These are phyloP conservation scores for Lasioglossum pauxillum DNA, from an alignment of 2,888 invertebrate genomes.

Conservation along the genomic window DNA sequence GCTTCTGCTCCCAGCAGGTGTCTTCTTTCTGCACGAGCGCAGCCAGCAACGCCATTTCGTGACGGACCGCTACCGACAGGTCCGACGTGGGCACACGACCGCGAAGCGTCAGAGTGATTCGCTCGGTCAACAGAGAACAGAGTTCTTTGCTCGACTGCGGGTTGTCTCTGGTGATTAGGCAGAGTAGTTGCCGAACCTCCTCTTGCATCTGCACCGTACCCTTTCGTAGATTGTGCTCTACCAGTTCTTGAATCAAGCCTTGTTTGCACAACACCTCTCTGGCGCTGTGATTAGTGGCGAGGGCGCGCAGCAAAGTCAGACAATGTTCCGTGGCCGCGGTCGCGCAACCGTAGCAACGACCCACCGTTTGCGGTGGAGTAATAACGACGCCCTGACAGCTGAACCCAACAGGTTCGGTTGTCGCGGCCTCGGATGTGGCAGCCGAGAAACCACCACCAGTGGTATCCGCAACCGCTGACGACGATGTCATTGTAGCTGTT, in stretches of 20 bases:
- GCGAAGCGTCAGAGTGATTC: conserved; percentile 92
- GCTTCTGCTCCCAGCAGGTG: conserved; percentile 96
- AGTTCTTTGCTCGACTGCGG: conserved; percentile 92
- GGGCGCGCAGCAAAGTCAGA: conserved; percentile 94
- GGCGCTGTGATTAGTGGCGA: conserved; percentile 92
- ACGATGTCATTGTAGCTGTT: background rate
- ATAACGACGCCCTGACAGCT: background rate
- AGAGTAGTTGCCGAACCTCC: conserved; percentile 95
- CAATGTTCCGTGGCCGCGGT: conserved; percentile 97
- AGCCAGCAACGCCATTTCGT: conserved; percentile 95
- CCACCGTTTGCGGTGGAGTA: conserved; percentile 73
- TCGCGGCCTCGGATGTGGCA: background rate
- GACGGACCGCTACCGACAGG: conserved; percentile 91
- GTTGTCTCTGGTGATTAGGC: conserved; percentile 95
- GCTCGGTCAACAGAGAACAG: conserved; percentile 92
- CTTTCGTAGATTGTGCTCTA: conserved; percentile 95
- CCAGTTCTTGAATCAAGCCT: conserved; percentile 94
- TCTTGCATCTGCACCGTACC: conserved; percentile 94
- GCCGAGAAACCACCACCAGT: background rate
- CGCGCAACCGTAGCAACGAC: conserved; percentile 94
- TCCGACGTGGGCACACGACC: conserved; percentile 91
- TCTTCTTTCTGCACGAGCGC: conserved; percentile 96
- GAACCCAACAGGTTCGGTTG: conserved; percentile 5
- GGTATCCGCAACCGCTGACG: background rate
- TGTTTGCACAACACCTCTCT: conserved; percentile 92